These are phyloP conservation scores for Lophura nycthemera DNA, from an alignment of 2,113 vertebrate genomes.

Conservation along the genomic window DNA sequence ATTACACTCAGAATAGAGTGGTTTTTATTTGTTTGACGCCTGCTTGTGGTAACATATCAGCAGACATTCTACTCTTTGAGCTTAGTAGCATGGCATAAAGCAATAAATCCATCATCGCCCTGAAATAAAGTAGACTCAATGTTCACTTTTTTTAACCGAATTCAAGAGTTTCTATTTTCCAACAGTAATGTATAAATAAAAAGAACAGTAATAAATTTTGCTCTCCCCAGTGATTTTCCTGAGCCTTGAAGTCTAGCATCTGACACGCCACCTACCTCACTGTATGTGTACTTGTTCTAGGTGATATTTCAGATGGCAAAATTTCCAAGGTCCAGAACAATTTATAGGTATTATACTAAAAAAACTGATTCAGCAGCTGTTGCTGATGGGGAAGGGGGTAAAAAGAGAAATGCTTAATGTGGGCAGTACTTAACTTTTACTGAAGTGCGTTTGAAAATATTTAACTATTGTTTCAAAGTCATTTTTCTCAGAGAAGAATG, in stretches of 20 bases:
- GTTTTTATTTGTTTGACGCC: background rate
- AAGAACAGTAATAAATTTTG: background rate
- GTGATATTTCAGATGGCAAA: background rate
- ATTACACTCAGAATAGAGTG: background rate
- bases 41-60: background rate
- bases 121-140: background rate
- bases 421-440: background rate
- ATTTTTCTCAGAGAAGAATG: background rate
- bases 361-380: background rate
- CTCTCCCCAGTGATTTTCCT: background rate
- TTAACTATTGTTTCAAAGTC: background rate
- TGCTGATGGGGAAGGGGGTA: background rate
- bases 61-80: background rate
- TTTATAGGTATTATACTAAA: background rate
- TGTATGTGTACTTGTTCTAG: background rate
- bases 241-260: background rate
- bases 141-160: background rate
- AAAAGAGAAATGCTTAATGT: background rate
- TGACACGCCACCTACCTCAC: background rate
- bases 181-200: background rate
- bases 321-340: background rate
- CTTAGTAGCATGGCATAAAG: background rate
- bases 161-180: accelerated
- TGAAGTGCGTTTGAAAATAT: background rate
- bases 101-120: background rate